phyloP scores from a whole-genome alignment of 2,113 vertebrate genomes.

The Ailurus styani region DNA sequence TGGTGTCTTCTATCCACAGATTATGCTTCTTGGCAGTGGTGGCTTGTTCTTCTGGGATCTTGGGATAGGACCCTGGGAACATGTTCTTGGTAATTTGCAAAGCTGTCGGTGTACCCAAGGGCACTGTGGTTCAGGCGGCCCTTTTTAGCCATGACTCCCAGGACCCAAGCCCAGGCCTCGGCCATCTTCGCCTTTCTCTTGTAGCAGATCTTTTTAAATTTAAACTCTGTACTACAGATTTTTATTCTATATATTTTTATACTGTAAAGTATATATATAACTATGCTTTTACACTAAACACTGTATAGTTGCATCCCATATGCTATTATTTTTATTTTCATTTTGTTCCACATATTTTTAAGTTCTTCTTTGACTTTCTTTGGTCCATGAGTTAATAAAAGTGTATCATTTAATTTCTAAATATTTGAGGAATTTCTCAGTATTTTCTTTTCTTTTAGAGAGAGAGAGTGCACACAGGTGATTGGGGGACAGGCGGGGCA shows the following conservation, averaged over 20 bases:
- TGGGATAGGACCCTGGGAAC: slow-evolving; percentile 88
- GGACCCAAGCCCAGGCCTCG: slow-evolving; percentile 10
- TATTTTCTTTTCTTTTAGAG: neutral
- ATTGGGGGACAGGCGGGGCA: neutral
- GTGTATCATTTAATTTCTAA: neutral
- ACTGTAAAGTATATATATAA: neutral
- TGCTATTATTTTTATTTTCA: neutral
- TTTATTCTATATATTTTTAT: neutral
- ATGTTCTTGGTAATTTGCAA: slow-evolving; percentile 79
- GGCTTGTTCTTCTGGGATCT: slow-evolving; percentile 87
- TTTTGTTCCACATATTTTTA: neutral
- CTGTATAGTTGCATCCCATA: neutral
- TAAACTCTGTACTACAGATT: neutral
- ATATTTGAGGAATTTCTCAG: neutral
- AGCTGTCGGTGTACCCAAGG: slow-evolving; percentile 79
- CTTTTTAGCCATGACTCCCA: slow-evolving; percentile 70
- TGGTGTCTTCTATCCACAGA: slow-evolving; percentile 89
- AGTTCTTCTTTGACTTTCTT: neutral
- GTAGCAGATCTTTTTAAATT: neutral
- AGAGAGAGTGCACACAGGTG: neutral
- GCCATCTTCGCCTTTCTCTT: slow-evolving; percentile 83
- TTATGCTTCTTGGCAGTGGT: slow-evolving; percentile 95
- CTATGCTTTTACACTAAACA: neutral
- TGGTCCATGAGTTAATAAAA: neutral
- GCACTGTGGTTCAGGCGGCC: slow-evolving; percentile 50